Evolutionary conservation across 2,888 invertebrate species (phyloP).

Genomic region (Scaptomyza caliginosa): DNA sequence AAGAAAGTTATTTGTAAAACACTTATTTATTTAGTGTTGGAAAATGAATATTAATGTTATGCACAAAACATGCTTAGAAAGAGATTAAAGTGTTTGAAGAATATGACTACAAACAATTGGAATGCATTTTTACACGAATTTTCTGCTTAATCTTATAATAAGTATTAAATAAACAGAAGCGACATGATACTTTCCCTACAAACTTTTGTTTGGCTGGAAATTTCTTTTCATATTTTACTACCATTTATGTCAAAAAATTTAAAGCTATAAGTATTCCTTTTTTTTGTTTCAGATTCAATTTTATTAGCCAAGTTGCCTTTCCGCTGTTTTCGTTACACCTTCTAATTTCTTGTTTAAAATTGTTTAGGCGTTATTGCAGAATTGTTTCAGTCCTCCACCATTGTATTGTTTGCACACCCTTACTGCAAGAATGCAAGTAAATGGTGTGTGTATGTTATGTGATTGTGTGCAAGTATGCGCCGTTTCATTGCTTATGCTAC

Average conservation of each 20-base stretch:
- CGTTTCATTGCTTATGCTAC: slow-evolving; percentile 56
- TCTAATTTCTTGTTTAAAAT: slow-evolving; percentile 43
- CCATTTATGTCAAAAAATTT: background rate
- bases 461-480: slow-evolving; percentile 27
- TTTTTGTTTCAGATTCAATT: background rate
- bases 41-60: slow-evolving; percentile 45
- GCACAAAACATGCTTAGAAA: background rate
- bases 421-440: too few relatives aligned
- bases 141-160: background rate
- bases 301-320: background rate
- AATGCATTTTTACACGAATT: background rate
- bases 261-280: background rate
- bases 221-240: too few relatives aligned
- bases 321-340: slow-evolving; percentile 10
- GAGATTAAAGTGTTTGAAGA: background rate
- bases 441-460: slow-evolving; percentile 3
- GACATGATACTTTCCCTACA: too few relatives aligned
- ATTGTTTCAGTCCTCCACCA: slow-evolving; percentile 40
- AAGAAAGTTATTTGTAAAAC: slow-evolving; percentile 18
- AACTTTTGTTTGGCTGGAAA: too few relatives aligned
- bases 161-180: background rate
- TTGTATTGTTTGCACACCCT: slow-evolving; percentile 67
- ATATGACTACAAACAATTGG: too few relatives aligned
- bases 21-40: slow-evolving; percentile 26
- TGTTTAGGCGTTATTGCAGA: slow-evolving; percentile 24